A percentile compares a stretch with the other conserved stretches of the same genome.
phyloP scores from a whole-genome alignment of 2,888 invertebrate species.

The Eilema caniola region DNA sequence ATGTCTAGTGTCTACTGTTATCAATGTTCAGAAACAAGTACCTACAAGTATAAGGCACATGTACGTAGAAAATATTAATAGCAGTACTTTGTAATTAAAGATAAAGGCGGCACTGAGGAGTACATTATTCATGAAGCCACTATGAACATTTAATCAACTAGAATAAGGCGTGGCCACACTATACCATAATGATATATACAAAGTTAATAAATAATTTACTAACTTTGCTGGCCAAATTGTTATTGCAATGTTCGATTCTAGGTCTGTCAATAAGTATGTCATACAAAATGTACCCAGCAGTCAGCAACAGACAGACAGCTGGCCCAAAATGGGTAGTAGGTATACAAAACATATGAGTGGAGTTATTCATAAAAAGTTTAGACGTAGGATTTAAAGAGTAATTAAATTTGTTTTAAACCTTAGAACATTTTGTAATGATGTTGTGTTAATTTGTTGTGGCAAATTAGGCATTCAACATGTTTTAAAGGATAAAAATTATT shows the following conservation, averaged over 20 bases:
- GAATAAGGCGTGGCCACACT: background rate
- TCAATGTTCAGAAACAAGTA: background rate
- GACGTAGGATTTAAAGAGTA: too few species aligned
- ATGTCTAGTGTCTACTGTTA: background rate
- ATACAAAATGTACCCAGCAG: too few species aligned
- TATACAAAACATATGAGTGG: too few species aligned
- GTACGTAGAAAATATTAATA: slow-evolving; percentile 14
- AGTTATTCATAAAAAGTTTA: too few species aligned
- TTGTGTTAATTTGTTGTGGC: background rate
- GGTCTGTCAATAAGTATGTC: too few species aligned
- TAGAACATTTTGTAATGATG: background rate
- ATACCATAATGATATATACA: background rate
- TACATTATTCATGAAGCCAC: slow-evolving; percentile 54
- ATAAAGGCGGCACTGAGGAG: slow-evolving; percentile 33
- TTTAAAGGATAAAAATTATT: background rate
- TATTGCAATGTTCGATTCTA: background rate
- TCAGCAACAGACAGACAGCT: too few species aligned
- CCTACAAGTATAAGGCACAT: background rate
- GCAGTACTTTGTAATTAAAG: slow-evolving; percentile 27
- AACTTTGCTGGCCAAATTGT: background rate
- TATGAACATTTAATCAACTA: slow-evolving; percentile 60
- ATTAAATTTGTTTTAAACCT: too few species aligned
- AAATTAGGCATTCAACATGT: background rate
- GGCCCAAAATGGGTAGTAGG: too few species aligned
- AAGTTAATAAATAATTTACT: background rate